These are phyloP conservation scores for Lethrus apterus DNA, from an alignment of 1,140 invertebrate genomes.

Conservation along the genomic window DNA sequence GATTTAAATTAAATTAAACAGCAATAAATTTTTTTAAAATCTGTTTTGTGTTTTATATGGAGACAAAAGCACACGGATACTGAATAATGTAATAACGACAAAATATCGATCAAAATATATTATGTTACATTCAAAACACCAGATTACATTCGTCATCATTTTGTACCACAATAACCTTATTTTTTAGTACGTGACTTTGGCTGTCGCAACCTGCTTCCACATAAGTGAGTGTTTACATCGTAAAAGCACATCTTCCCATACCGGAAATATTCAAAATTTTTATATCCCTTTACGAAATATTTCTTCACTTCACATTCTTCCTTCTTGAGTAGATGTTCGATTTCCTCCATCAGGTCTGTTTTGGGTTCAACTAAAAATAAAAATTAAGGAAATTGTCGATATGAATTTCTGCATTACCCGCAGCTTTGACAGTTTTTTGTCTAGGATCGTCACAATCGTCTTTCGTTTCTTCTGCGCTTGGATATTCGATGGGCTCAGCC, in stretches of 20 bases:
- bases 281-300: conserved; percentile 1
- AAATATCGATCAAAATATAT: too few species aligned
- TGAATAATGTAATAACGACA: too few species aligned
- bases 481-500: conserved; percentile 1
- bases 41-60: background rate
- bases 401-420: background rate
- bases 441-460: background rate
- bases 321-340: background rate
- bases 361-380: background rate
- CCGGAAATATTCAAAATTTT: conserved; percentile 8
- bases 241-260: background rate
- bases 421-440: background rate
- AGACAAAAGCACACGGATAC: too few species aligned
- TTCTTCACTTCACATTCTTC: background rate
- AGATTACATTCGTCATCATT: too few species aligned
- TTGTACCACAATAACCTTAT: too few species aligned
- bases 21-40: background rate
- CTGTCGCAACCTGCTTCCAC: background rate
- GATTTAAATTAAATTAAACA: background rate
- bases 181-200: too few species aligned
- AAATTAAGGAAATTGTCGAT: background rate
- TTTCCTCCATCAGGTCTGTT: conserved; percentile 2
- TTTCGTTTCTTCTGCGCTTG: too few species aligned
- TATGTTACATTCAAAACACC: too few species aligned
- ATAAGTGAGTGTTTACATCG: background rate